phyloP scores from a whole-genome alignment of 2,113 vertebrate genomes.

The Empidonax traillii region DNA sequence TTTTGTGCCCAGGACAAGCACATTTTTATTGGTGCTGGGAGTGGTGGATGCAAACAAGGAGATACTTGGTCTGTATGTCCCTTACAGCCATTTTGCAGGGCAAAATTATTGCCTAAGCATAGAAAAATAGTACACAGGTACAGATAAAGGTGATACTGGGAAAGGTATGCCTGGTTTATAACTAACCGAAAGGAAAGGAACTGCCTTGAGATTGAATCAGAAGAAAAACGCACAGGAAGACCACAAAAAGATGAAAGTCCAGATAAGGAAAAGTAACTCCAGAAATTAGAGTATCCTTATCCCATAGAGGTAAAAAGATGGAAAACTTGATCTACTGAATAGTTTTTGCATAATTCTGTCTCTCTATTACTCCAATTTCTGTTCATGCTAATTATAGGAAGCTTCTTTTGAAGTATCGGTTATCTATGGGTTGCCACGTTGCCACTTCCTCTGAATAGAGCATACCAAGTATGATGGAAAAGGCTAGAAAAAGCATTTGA shows the following conservation, averaged over 20 bases:
- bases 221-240: neutral
- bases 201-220: neutral
- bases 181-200: neutral
- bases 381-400: neutral
- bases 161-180: neutral
- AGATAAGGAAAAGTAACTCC: neutral
- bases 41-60: neutral
- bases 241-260: neutral
- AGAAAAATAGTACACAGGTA: neutral
- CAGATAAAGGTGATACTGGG: neutral
- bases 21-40: rapidly evolving
- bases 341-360: neutral
- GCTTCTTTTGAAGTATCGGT: neutral
- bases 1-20: neutral
- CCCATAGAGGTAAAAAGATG: neutral
- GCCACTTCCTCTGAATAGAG: neutral
- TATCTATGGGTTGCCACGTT: neutral
- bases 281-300: neutral
- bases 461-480: neutral
- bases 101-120: neutral
- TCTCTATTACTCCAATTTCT: neutral
- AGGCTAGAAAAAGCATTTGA: neutral
- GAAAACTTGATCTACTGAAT: neutral
- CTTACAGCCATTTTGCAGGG: neutral
- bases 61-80: neutral